Base-by-base conservation (phyloP, 2,888 invertebrate genomes). In the Eupithecia dodoneata region DNA sequence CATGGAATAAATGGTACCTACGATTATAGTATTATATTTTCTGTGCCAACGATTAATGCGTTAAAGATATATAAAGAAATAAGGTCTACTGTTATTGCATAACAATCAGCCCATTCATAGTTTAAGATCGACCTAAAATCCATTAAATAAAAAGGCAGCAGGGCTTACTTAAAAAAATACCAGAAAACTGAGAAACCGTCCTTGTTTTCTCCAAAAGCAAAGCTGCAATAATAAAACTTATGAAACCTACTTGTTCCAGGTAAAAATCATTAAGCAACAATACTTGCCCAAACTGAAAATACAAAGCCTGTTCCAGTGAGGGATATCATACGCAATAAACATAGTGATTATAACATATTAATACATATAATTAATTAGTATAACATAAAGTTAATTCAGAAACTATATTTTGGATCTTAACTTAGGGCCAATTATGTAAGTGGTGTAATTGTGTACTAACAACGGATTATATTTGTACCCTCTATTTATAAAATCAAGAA, bases 251-350 rank as follows among this genome's bases (percentile, higher is more conserved):
- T 63, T 49, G n/a, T 92, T 92, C 75, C 89, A 95, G 94, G 92
- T 94, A 15, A 91, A 91, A 85, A 91, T 92, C 59, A 87, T 89
- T 71, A 93, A 92, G 83, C 88, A 89, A 81, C 91, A 90, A 78
- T 93, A 90, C 85, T 85, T 93, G 83, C 93, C 94, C 74, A 95
- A 94, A 84, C 81, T 95, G 83, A 94, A 92, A 90, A 89, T 94
- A 83, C 91, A 93, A 85, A 93, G 92, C 88, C 87, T 94, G 86
- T 94, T 95, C 87, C 92, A 94, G 89, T 94, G 92, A 94, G 73
- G 81, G 66, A 75, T 70, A 71, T 45, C 72, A 65, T 72, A 73
- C 44, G 73, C 73, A 77, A 75, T 79, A 75, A 30, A 71, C 59
- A 73, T 78, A 79, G 74, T 77, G 65, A 77, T 76, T 78, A 78